Evolutionary conservation across 37 sponge, comb jelly and placozoan genomes (phyloP).

Genomic region (Bolinopsis microptera): DNA sequence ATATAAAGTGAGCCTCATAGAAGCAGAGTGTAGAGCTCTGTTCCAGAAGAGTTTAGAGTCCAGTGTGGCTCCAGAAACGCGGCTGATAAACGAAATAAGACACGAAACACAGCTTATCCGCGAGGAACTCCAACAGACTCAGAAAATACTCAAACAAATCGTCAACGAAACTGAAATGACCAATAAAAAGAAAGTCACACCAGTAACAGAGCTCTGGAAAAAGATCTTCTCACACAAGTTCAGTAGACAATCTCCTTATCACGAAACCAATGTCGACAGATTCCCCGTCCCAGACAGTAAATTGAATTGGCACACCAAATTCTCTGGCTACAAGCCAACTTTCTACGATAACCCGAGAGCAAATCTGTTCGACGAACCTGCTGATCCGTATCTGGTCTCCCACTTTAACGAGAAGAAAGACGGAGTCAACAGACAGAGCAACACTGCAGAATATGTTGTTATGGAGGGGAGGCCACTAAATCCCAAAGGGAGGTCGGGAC

Average conservation of each 20-base stretch:
- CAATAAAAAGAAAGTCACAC: background rate
- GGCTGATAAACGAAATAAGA: background rate
- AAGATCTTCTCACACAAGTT: slow-evolving; percentile 26
- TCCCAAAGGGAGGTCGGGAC: background rate
- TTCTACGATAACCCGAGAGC: background rate
- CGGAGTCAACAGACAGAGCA: background rate
- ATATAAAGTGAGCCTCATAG: background rate
- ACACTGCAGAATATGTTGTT: background rate
- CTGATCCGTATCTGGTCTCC: background rate
- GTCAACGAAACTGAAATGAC: background rate
- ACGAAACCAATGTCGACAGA: background rate
- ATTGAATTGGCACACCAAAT: background rate
- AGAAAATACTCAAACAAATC: background rate
- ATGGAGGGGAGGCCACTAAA: background rate
- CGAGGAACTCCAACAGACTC: background rate
- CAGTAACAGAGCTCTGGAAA: slow-evolving; percentile 11
- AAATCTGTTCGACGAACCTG: background rate
- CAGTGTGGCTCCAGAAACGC: background rate
- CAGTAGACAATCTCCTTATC: slow-evolving; percentile 28
- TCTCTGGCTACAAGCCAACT: background rate
- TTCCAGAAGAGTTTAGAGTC: background rate
- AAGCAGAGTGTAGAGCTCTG: slow-evolving; percentile 4
- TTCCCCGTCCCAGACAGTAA: slow-evolving; percentile 37
- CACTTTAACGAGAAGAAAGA: background rate
- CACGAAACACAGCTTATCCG: background rate